phyloP scores from a whole-genome alignment of 2,113 vertebrate genomes.

The Passer montanus region DNA sequence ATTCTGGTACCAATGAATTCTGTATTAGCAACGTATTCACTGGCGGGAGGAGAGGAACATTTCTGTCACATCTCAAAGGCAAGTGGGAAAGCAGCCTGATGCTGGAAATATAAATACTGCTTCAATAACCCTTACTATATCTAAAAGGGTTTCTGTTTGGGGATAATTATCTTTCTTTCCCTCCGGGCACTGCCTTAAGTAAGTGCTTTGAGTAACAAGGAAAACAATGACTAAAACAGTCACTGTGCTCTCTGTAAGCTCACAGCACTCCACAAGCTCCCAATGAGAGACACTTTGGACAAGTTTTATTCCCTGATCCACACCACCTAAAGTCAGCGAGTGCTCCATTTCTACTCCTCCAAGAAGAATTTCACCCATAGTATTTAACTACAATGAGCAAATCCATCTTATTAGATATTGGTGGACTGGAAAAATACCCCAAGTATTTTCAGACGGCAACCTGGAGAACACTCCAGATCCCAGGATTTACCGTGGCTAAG shows the following conservation, averaged over 20 bases:
- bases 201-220: conserved; percentile 30
- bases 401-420: neutral
- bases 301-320: neutral
- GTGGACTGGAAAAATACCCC: conserved; percentile 13
- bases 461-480: conserved; percentile 23
- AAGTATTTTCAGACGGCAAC: neutral
- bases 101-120: conserved; percentile 33
- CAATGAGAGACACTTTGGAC: neutral
- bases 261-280: neutral
- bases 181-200: conserved; percentile 24
- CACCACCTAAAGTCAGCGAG: neutral
- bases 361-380: neutral
- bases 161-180: conserved; percentile 24
- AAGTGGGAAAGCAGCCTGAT: conserved; percentile 33
- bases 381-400: neutral
- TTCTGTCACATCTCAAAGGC: conserved; percentile 30
- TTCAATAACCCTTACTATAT: conserved; percentile 4
- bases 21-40: neutral
- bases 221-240: conserved; percentile 29
- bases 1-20: conserved; percentile 15
- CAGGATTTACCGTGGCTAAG: neutral
- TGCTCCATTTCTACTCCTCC: neutral
- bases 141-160: conserved; percentile 32
- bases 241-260: neutral
- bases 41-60: conserved; percentile 46